Base-by-base conservation (phyloP, 30 jellyfish, hydroid and myxozoan species). In the Chironex yamaguchii region DNA sequence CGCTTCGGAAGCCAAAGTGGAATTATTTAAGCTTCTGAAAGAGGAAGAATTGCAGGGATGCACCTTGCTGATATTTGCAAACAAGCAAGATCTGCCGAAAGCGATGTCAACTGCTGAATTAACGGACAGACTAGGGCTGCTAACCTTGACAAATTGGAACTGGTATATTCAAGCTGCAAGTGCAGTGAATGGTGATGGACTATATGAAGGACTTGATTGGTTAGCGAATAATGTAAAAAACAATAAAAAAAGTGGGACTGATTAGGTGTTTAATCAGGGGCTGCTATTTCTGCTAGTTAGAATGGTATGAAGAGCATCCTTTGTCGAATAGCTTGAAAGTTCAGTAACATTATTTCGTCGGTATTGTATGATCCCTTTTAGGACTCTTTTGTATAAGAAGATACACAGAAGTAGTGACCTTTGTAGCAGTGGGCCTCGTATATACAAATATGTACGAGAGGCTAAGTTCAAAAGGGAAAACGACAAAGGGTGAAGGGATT, bases 131-230 rank as follows among this genome's bases (percentile, higher is more conserved):
- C 88, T 93, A 6, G 98, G 96, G 0, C 82, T 93, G 30, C 76
- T 88, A 52, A 58, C 92, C 36, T 62, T 93, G 29, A 66, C 93
- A 26, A 93, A 93, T 34, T 52, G 97, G 48, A 88, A 74, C 52
- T 93, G 98, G 98, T 93, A 62, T 50, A 93, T 88, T 0, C 98
- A 93, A 64, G 90, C 97, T 14, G 52, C 97, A 6, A 66, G 97
- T 35, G 98, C 98, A 0, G 91, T 88, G 1, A 88, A 62, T 9
- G 98, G 98, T 4, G 89, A 33, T 32, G 98, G 98, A 3, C 69
- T 93, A 70, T 35, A 69, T 25, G 96, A 88, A n/a, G 98, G 98
- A 28, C 71, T 93, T 17, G 97, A 93, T 27, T 88, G 97, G 97
- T 50, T 93, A 3, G 91, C 92, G 29, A 81, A 82, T 52, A 91